These are phyloP conservation scores for Garrulus glandarius DNA, from an alignment of 2,797 vertebrate genomes.

Conservation along the genomic window DNA sequence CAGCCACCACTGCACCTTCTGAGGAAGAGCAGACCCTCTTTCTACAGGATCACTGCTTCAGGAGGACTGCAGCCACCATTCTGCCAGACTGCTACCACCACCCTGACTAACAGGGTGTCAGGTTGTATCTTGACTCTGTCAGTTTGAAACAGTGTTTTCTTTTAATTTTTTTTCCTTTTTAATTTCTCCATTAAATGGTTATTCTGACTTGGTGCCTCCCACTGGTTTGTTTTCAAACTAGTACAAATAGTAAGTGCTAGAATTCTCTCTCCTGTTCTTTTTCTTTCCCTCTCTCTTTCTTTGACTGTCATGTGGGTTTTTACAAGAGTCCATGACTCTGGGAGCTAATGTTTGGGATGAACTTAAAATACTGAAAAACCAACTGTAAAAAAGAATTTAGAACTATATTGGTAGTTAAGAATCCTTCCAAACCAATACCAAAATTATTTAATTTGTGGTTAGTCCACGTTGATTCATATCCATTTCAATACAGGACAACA, in stretches of 20 bases:
- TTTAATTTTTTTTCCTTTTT: too few relatives aligned
- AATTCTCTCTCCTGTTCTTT: neutral
- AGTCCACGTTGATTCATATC: neutral
- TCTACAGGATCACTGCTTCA: too few relatives aligned
- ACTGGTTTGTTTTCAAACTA: too few relatives aligned
- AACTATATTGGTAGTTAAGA: neutral
- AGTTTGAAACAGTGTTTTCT: too few relatives aligned
- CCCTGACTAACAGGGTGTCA: too few relatives aligned
- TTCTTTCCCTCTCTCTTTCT: neutral
- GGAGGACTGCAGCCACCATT: too few relatives aligned
- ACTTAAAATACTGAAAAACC: neutral
- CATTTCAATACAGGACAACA: neutral
- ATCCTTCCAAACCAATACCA: neutral
- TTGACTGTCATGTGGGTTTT: neutral
- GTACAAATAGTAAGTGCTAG: neutral
- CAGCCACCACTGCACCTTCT: too few relatives aligned
- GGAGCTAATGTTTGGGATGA: neutral
- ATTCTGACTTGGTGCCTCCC: too few relatives aligned
- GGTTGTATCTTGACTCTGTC: too few relatives aligned
- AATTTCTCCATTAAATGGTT: too few relatives aligned
- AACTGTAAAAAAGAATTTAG: neutral
- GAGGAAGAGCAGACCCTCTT: too few relatives aligned
- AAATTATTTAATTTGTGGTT: neutral
- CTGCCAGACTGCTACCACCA: too few relatives aligned
- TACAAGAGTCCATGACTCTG: neutral